Percentiles rank a stretch among this genome's conserved stretches.
Conservation (phyloP, 2,888 invertebrate genomes). For the Caradrina kadenii region DNA sequence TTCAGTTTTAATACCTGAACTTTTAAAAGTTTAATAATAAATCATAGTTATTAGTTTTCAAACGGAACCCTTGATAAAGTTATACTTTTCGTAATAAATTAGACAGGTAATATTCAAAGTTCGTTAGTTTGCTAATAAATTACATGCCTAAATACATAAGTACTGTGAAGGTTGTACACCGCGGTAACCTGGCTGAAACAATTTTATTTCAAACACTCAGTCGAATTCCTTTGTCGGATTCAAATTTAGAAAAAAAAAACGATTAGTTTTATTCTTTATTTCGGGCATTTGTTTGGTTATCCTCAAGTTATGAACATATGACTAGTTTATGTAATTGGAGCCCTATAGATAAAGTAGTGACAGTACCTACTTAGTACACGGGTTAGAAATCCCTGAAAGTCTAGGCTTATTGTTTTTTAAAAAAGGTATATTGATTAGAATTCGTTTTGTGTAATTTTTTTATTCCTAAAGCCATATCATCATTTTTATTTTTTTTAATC, state of each 20-base stretch:
- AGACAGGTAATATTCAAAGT: not conserved
- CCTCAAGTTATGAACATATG: too few species aligned
- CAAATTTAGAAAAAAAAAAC: too few species aligned
- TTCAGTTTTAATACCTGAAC: conserved; percentile 25
- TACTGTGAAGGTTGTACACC: not conserved
- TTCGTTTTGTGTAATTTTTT: not conserved
- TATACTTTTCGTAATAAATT: conserved; percentile 17
- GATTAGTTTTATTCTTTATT: too few species aligned
- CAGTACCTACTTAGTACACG: not conserved
- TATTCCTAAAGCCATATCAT: not conserved
- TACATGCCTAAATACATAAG: too few species aligned
- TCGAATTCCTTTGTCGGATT: too few species aligned
- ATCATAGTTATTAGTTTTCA: conserved; percentile 13
- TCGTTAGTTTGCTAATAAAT: not conserved
- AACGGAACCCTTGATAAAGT: not conserved
- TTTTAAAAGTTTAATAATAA: conserved; percentile 26
- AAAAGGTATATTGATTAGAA: not conserved
- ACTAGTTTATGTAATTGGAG: too few species aligned
- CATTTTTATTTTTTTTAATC: not conserved
- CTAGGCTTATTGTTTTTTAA: not conserved
- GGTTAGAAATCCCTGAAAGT: not conserved
- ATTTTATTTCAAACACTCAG: too few species aligned
- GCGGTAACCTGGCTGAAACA: too few species aligned
- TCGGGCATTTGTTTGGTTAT: too few species aligned
- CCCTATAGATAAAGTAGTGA: too few species aligned